Evolutionary conservation across 2,797 vertebrate genomes (phyloP), one percentile per base, ranked within the genome.

Genomic region (Hydrolagus colliei): DNA sequence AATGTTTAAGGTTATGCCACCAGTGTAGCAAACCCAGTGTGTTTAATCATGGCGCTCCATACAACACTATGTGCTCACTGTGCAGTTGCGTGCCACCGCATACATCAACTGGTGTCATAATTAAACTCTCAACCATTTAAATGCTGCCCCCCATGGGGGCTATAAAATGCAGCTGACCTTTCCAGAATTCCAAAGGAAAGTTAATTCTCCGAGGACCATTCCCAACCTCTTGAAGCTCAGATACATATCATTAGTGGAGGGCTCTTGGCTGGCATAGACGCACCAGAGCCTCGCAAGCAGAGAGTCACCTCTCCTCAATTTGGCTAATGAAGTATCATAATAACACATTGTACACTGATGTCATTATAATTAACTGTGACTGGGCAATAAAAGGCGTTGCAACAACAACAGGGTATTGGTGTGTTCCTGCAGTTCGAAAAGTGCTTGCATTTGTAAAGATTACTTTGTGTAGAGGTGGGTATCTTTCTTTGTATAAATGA

Each of bases 311-410:
- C 41, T 52, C 41, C 41, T 52, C 41, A 52, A 52, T 52, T 1
- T 52, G 6, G 41, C 41, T 52, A 52, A 52, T 52, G 41, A 61
- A 59, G 61, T 35, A 62, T n/a, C 22, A n/a, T 62, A 78, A 78
- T 78, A 61, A 11, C 22, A 78, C 59, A 78, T 62, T 20, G 16
- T 20, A 78, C 41, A 59, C 22, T 78, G 59, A 62, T 27, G 13
- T 52, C 59, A 78, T 78, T n/a, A 10, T 62, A 78, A 78, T 78
- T 78, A 78, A 62, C 76, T 62, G n/a, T 62, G n/a, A 62, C 9
- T 6, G 59, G 6, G 59, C 10, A 78, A 62, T 78, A 59, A 52
- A 52, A 78, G 59, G 62, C 1, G 20, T 76, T 76, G 52, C 72
- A 73, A 73, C 18, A 76, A 14, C 74, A 76, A 35, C 9, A 52